These are phyloP conservation scores for Tragelaphus scriptus DNA, from an alignment of 2,113 vertebrate genomes.

Conservation along the genomic window DNA sequence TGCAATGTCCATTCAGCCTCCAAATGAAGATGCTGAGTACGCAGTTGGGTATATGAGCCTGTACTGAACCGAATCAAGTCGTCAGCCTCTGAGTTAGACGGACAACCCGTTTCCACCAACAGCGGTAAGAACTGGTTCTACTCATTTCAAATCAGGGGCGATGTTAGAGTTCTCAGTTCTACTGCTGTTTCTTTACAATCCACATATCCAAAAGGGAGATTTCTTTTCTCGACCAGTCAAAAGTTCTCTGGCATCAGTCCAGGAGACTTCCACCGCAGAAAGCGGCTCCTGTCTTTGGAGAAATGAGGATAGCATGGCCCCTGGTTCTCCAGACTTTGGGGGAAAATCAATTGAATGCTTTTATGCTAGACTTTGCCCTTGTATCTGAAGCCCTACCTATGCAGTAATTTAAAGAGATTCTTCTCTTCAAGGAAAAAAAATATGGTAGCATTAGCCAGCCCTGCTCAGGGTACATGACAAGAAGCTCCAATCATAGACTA, in stretches of 20 bases:
- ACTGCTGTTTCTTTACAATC: background rate
- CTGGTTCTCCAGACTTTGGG: background rate
- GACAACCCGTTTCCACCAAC: background rate
- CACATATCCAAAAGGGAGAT: background rate
- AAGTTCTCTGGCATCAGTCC: background rate
- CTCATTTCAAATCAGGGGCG: background rate
- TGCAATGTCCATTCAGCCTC: background rate
- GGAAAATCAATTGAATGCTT: background rate
- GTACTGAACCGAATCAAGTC: background rate
- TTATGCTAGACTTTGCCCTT: background rate
- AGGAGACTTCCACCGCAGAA: background rate
- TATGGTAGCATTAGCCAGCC: conserved; percentile 20
- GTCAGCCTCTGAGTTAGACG: background rate
- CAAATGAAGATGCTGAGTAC: background rate
- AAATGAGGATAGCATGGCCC: background rate
- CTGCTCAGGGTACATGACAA: conserved; percentile 37
- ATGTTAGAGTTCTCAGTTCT: background rate
- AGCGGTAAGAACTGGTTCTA: background rate
- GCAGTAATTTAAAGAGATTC: conserved; percentile 21
- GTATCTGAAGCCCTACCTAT: background rate
- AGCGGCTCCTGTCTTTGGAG: background rate
- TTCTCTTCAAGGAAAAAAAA: background rate
- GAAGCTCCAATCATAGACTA: conserved; percentile 47
- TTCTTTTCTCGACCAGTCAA: background rate
- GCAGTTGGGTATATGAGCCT: background rate